Base-by-base conservation (phyloP, 1,140 invertebrate genomes). In the Formica exsecta region DNA sequence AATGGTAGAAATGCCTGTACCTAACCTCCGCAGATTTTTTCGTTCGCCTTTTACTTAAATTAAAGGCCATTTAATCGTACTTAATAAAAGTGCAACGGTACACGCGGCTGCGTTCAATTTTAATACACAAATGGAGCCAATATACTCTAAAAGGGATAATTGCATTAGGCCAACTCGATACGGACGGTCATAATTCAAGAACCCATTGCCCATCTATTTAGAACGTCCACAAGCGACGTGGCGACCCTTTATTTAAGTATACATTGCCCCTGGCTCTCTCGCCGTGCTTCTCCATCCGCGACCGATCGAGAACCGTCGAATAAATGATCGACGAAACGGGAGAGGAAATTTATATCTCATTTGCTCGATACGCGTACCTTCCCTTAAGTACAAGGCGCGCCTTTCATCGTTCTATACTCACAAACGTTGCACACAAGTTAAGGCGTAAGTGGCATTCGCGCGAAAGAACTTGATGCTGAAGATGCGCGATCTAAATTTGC, bases 51-150 rank as follows among this genome's bases (percentile, higher is more conserved):
- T 94, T 93, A 94, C 87, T 70, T 48, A 87, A 91, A 94, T 94
- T 93, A 93, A 94, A 94, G 89, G 91, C 92, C 93, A 93, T 94
- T 94, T 94, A 94, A 94, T 94, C 92, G 90, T 76, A 81, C 54
- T 25, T 61, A 11, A 76, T 70, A 48, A 4, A 8, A 32, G 44
- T 32, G 22, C 38, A 62, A 25, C 19, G 8, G 59, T 7, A 8
- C 65, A 74, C 77, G 84, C 76, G 87, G 85, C 86, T 41, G 85
- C 89, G 90, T 88, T 91, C 92, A 92, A 94, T 89, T 94, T 93
- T 93, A 94, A 94, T 94, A 93, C 85, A 92, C 89, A 93, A 94
- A 94, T 94, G 93, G 93, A 93, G 91, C 86, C 90, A 92, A 93
- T 93, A 92, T 79, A 86, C 91, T 92, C 80, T 88, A 90, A 90